A percentile compares a stretch with the other conserved stretches of the same genome.
These are phyloP conservation scores for Papilio machaon DNA, from an alignment of 1,140 invertebrate genomes.

Conservation along the genomic window DNA sequence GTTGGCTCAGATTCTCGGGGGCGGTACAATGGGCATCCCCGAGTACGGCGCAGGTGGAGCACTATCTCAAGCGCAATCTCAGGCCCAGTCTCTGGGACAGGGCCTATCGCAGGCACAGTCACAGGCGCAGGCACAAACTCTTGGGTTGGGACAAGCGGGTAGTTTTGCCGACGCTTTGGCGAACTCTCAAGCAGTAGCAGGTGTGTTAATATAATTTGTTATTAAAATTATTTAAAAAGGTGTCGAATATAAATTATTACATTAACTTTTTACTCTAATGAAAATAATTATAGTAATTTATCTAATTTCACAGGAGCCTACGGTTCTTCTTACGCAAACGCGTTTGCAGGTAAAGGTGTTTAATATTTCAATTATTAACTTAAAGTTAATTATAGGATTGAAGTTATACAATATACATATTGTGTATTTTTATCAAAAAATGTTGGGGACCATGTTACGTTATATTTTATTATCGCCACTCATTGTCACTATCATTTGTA, in stretches of 20 bases:
- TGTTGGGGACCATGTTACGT: background rate
- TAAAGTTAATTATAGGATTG: background rate
- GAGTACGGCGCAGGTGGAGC: constrained; percentile 1
- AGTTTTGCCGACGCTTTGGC: constrained; percentile 33
- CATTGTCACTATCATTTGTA: background rate
- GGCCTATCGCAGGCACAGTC: constrained; percentile 6
- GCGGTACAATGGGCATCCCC: background rate
- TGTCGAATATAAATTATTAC: background rate
- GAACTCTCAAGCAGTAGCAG: constrained; percentile 30
- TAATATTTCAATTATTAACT: background rate
- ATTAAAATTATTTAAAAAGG: background rate
- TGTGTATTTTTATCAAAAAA: background rate
- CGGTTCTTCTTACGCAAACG: background rate
- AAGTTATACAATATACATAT: background rate
- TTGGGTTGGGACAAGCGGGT: constrained; percentile 7
- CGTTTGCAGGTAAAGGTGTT: background rate
- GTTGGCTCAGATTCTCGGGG: background rate
- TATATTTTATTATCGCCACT: background rate
- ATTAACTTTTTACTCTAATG: background rate
- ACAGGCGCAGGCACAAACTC: constrained; percentile 31
- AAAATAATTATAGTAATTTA: background rate
- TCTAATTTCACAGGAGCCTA: background rate
- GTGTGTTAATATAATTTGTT: background rate
- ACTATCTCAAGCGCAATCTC: background rate
- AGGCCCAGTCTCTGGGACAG: background rate